Conservation (phyloP, 2,113 vertebrate genomes). For the Sitta europaea region DNA sequence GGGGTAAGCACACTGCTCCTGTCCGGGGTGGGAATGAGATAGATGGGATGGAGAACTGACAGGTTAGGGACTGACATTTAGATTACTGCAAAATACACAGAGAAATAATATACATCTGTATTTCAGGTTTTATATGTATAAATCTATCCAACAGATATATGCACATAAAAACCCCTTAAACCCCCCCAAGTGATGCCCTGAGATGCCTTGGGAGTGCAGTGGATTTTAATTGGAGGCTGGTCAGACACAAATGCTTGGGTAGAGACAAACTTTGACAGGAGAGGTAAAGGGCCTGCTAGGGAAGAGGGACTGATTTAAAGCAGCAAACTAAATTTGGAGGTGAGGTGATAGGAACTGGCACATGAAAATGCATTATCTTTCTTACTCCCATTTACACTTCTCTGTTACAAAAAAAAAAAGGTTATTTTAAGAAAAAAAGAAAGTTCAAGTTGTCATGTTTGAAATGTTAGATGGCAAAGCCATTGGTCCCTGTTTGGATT, state of each 20-base stretch:
- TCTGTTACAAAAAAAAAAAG: background rate
- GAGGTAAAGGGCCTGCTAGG: background rate
- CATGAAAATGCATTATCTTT: background rate
- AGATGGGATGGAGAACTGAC: background rate
- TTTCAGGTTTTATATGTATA: background rate
- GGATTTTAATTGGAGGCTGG: background rate
- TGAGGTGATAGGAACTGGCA: background rate
- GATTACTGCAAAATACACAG: background rate
- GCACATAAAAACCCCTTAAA: background rate
- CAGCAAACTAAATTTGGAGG: background rate
- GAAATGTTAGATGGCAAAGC: background rate
- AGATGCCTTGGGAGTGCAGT: background rate
- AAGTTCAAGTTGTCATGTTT: background rate
- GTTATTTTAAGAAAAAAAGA: background rate
- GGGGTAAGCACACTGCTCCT: background rate
- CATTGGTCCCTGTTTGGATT: background rate
- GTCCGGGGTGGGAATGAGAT: background rate
- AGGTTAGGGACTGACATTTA: background rate
- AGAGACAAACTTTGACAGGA: background rate
- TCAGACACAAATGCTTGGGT: background rate
- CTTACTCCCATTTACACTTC: background rate
- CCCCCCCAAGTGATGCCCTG: background rate
- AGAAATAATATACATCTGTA: fast-evolving
- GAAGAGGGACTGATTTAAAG: background rate
- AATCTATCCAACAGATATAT: background rate